A percentile compares a stretch with the other conserved stretches of the same genome.
These are phyloP conservation scores for Anableps anableps DNA, from an alignment of 2,797 vertebrate genomes.

Conservation along the genomic window DNA sequence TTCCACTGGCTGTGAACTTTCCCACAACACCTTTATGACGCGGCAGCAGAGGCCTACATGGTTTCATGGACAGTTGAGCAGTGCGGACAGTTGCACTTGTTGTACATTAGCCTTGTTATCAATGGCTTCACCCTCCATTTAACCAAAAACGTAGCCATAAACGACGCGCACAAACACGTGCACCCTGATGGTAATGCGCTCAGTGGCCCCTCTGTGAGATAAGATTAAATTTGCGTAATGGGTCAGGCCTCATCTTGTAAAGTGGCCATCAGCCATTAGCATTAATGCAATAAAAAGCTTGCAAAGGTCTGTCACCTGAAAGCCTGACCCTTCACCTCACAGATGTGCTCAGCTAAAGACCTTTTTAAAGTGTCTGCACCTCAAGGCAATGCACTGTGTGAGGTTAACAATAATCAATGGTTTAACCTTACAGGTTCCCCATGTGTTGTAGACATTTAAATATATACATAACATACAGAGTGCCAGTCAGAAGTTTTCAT, in stretches of 20 bases:
- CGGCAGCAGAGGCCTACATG: conserved; percentile 29
- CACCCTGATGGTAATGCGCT: conserved; percentile 40
- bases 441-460: conserved; percentile 51
- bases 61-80: conserved; percentile 56
- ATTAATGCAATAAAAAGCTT: conserved; percentile 64
- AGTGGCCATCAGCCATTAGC: conserved; percentile 65
- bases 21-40: conserved; percentile 51
- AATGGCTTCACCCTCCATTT: conserved; percentile 65
- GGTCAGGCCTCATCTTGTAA: conserved; percentile 63
- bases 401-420: conserved; percentile 45
- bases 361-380: conserved; percentile 38
- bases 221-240: conserved; percentile 72
- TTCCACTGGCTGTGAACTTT: conserved; percentile 41
- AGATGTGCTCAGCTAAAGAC: conserved; percentile 38
- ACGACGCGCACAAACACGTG: conserved; percentile 40
- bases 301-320: conserved; percentile 53
- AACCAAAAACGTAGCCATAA: conserved; percentile 53
- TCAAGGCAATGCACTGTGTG: conserved; percentile 32
- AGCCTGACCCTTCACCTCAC: conserved; percentile 59
- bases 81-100: conserved; percentile 42
- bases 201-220: conserved; percentile 36
- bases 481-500: conserved; percentile 29
- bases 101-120: conserved; percentile 55
- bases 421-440: conserved; percentile 46
- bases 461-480: conserved; percentile 55